Base-by-base conservation (phyloP, 2,888 invertebrate species). In the Chaetogeoica ovagalla region DNA sequence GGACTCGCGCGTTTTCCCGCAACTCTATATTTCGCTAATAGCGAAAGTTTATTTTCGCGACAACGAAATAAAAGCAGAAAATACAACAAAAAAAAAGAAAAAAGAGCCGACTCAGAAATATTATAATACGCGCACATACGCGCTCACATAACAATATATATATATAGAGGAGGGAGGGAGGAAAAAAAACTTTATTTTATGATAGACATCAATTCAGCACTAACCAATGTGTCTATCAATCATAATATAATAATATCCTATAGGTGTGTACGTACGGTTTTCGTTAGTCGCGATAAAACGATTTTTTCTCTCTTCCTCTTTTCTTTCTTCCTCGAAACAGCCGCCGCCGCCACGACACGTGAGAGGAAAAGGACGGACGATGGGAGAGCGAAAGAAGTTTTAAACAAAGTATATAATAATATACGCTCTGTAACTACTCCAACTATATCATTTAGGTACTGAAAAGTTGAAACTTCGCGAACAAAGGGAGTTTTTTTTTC, bases 211-310 rank as follows among this genome's bases (percentile, higher is more conserved):
- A 63, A 55, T 74, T 63, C 15, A 30, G 30, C 30, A 65, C 65
- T 74, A 74, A 74, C 74, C 74, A 74, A 74, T 55, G 55, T 23
- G 57, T 79, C 77, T 79, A 79, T 79, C 63, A 70, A 79, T 79
- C 70, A 79, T 39, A 23, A 79, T 39, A 23, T 23, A 39, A 55
- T 55, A 39, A 55, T 43, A 43, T 77, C 69, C 8, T 55, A 55
- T 48, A 15, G 2, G 11, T 48, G 11, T 13, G 11, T 48, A 11
- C 9, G 48, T 37, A 55, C 30, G 55, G 73, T 63, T 23, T 76
- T 69, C 30, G 77, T 62, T 52, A 62, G 69, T 79, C 62, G 30
- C 30, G 62, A 79, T 79, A 70, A 79, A 70, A 79, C 63, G 62
- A 23, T 68, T 79, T 52, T 76, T 63, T 43, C 52, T 52, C 70